Evolutionary conservation across 2,888 invertebrate species (phyloP).

Genomic region (Thumatha senex): DNA sequence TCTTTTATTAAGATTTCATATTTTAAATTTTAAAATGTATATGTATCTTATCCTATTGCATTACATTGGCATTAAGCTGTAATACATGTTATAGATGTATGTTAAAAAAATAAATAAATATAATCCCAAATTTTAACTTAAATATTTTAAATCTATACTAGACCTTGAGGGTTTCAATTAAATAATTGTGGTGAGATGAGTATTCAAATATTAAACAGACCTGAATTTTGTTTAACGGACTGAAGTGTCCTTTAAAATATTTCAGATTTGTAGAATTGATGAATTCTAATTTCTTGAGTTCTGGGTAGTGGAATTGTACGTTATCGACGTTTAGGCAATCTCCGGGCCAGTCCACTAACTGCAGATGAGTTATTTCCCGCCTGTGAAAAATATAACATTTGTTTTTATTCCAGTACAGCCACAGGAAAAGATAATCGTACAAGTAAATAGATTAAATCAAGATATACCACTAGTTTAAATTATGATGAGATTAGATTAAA

Average conservation of each 20-base stretch:
- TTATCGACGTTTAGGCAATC: conserved; percentile 60
- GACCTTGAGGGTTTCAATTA: too few species aligned
- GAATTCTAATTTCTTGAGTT: conserved; percentile 54
- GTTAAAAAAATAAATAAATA: too few species aligned
- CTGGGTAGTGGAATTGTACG: conserved; percentile 65
- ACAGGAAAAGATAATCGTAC: not conserved
- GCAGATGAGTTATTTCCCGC: conserved; percentile 53
- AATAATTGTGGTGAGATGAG: too few species aligned
- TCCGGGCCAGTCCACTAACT: conserved; percentile 65
- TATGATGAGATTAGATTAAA: not conserved
- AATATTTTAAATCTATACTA: too few species aligned
- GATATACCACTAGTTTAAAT: not conserved
- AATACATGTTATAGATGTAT: too few species aligned
- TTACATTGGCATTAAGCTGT: too few species aligned
- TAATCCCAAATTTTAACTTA: too few species aligned
- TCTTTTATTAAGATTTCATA: too few species aligned
- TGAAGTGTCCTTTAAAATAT: conserved; percentile 64
- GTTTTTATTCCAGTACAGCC: not conserved
- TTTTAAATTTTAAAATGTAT: too few species aligned
- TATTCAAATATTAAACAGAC: conserved; percentile 31
- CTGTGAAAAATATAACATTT: conserved; percentile 36
- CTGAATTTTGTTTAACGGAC: conserved; percentile 59
- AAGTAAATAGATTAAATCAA: not conserved
- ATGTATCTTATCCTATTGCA: too few species aligned
- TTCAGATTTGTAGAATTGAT: conserved; percentile 59